Percentiles rank a stretch among this genome's conserved stretches.
phyloP scores from a whole-genome alignment of 2,113 vertebrate species.

The Cyanoderma ruficeps region DNA sequence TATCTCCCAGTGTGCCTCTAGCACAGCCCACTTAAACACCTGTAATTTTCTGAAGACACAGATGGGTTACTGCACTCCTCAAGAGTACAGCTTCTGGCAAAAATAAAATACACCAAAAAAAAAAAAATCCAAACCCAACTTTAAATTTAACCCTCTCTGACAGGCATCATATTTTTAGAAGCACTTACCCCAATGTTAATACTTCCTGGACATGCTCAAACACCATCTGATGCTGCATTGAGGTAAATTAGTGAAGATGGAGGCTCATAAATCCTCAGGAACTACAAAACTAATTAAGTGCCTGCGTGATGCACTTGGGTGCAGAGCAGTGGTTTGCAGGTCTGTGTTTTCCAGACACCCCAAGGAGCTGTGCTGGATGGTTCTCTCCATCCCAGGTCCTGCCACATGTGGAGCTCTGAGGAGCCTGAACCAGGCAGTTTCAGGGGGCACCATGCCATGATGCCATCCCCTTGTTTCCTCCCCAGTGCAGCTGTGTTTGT shows the following conservation, averaged over 20 bases:
- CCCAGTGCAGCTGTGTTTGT: neutral
- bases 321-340: neutral
- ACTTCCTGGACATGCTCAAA: neutral
- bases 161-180: neutral
- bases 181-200: neutral
- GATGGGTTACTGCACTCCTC: neutral
- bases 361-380: neutral
- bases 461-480: neutral
- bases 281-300: neutral
- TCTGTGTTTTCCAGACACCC: neutral
- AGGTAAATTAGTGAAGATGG: neutral
- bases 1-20: slow-evolving; percentile 28
- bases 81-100: neutral
- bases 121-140: neutral
- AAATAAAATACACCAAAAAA: neutral
- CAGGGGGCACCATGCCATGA: neutral
- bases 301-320: neutral
- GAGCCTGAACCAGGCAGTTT: neutral
- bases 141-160: slow-evolving; percentile 18
- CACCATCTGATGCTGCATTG: neutral
- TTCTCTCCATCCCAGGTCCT: accelerated
- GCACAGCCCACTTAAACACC: neutral
- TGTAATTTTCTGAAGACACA: slow-evolving; percentile 52
- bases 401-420: neutral
- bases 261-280: slow-evolving; percentile 15